Evolutionary conservation across 1,140 invertebrate species (phyloP).

Genomic region (Meloidogyne hapla): DNA sequence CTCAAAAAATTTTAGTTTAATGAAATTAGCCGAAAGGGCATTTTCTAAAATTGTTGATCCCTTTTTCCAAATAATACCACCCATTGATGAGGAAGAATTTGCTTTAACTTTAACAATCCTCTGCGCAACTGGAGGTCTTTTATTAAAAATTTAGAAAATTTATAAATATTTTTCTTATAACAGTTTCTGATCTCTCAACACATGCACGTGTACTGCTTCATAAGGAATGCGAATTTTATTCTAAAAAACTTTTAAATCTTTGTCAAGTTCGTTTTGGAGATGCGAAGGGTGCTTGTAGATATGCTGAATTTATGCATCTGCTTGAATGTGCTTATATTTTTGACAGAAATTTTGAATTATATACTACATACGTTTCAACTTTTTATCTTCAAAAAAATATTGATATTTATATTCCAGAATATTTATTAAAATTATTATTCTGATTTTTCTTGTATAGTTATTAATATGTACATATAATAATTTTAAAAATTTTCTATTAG

Average conservation of each 20-base stretch:
- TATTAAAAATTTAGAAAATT: background rate
- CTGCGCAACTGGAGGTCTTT: background rate
- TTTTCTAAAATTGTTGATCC: background rate
- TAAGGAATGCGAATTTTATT: background rate
- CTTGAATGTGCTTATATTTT: background rate
- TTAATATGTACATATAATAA: too few species aligned
- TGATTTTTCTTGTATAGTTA: too few species aligned
- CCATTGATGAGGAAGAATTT: background rate
- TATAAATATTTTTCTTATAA: background rate
- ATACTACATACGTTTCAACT: background rate
- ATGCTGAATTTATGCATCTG: conserved; percentile 1
- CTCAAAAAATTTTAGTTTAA: too few species aligned
- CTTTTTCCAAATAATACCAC: background rate
- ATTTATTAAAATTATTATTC: background rate
- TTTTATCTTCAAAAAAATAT: background rate
- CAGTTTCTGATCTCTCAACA: background rate
- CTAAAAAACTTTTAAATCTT: background rate
- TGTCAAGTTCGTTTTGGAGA: background rate
- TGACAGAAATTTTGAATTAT: background rate
- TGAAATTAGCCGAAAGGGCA: background rate
- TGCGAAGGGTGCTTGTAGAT: background rate
- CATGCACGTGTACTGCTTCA: background rate
- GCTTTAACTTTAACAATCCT: background rate
- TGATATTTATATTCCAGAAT: background rate
- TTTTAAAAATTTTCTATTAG: too few species aligned